Evolutionary conservation across 2,888 invertebrate genomes (phyloP).

Genomic region (Meta bourneti): DNA sequence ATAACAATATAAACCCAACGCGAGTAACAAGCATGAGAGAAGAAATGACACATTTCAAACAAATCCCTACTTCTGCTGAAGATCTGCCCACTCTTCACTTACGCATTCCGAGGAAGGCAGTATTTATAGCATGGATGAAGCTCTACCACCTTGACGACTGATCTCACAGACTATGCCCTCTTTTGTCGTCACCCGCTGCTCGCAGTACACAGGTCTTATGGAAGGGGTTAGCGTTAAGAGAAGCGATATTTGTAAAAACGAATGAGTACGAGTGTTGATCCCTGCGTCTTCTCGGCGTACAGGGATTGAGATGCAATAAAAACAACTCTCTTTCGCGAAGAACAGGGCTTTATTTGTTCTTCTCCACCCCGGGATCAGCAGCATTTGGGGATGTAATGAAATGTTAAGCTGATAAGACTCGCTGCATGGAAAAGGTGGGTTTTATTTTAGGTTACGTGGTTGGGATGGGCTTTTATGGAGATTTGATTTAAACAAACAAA

Average conservation of each 20-base stretch:
- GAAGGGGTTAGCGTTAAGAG: constrained; percentile 49
- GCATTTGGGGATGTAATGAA: constrained; percentile 46
- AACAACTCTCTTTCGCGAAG: constrained; percentile 50
- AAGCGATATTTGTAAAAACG: constrained; percentile 61
- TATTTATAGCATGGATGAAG: constrained; percentile 48
- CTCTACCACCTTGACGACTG: constrained; percentile 51
- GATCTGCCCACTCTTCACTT: constrained; percentile 2
- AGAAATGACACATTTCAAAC: constrained; percentile 66
- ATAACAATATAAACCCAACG: constrained; percentile 29
- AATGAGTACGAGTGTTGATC: constrained; percentile 47
- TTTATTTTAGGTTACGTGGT: constrained; percentile 27
- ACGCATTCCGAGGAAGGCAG: constrained; percentile 5
- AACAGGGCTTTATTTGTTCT: constrained; percentile 65
- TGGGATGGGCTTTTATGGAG: constrained; percentile 14
- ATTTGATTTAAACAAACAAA: constrained; percentile 15
- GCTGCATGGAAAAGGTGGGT: background rate
- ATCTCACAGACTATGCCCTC: constrained; percentile 58
- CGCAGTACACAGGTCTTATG: constrained; percentile 19
- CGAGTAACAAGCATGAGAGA: constrained; percentile 42
- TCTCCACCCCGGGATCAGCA: constrained; percentile 14
- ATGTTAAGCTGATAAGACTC: constrained; percentile 63
- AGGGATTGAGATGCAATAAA: constrained; percentile 67
- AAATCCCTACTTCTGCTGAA: constrained; percentile 38
- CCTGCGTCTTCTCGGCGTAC: background rate
- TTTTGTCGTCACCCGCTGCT: constrained; percentile 30